Evolutionary conservation across 2,888 invertebrate species (phyloP).

Genomic region (Eupithecia pulchellata): DNA sequence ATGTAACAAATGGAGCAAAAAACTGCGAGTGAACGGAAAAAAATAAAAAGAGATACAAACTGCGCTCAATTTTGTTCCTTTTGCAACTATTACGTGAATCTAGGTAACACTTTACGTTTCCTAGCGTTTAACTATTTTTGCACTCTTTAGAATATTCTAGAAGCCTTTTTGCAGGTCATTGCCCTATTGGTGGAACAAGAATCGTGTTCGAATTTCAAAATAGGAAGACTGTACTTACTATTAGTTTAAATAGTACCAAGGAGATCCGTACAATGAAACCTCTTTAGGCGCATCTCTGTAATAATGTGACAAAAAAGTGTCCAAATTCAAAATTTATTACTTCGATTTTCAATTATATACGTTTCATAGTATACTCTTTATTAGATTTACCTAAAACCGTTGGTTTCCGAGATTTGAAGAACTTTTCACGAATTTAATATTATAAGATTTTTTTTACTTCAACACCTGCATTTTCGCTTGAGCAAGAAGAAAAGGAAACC

Average conservation of each 20-base stretch:
- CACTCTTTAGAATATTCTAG: not conserved
- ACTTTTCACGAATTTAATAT: not conserved
- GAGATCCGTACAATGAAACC: not conserved
- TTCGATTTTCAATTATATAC: too few species aligned
- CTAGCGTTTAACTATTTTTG: not conserved
- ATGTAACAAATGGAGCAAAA: constrained; percentile 25
- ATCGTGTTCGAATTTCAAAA: not conserved
- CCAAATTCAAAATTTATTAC: too few species aligned
- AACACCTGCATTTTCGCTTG: not conserved
- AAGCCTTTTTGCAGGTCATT: not conserved
- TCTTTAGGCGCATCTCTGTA: too few species aligned
- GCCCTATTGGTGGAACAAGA: not conserved
- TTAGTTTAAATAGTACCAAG: not conserved
- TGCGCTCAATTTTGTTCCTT: constrained; percentile 14
- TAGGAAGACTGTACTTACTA: not conserved
- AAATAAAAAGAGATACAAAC: constrained; percentile 11
- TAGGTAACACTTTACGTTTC: constrained; percentile 2
- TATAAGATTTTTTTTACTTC: not conserved
- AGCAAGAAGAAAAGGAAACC: not conserved
- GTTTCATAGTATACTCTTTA: too few species aligned
- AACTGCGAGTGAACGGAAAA: constrained; percentile 32
- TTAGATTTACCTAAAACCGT: too few species aligned
- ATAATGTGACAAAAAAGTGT: too few species aligned
- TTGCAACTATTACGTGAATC: constrained; percentile 20
- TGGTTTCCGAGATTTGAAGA: not conserved